phyloP scores from a whole-genome alignment of 2,113 vertebrate genomes.

The Pelusios castaneus region DNA sequence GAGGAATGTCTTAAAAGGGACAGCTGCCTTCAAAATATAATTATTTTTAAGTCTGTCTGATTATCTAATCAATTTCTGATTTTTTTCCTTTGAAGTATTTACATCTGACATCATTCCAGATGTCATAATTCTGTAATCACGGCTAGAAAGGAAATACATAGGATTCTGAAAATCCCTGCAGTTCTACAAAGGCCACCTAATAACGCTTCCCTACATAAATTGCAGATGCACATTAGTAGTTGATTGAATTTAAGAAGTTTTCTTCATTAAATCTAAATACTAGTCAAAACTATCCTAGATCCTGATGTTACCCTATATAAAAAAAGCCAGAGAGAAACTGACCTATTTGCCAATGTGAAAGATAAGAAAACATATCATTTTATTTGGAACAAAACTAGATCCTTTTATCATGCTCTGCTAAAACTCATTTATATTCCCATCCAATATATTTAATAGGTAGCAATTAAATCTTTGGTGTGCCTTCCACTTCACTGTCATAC shows the following conservation, averaged over 20 bases:
- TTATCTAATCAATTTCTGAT: conserved; percentile 41
- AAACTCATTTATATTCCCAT: background rate
- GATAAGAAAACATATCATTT: background rate
- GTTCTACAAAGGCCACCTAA: background rate
- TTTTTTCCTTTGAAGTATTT: conserved; percentile 33
- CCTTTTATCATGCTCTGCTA: background rate
- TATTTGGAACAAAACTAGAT: background rate
- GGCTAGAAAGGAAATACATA: background rate
- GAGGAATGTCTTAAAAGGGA: conserved; percentile 37
- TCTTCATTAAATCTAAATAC: background rate
- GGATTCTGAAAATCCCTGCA: background rate
- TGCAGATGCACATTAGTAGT: conserved; percentile 15
- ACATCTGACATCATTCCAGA: background rate
- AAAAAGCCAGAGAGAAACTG: background rate
- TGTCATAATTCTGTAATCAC: conserved; percentile 3
- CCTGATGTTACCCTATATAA: background rate
- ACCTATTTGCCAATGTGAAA: background rate
- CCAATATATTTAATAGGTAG: background rate
- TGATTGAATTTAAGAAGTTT: conserved; percentile 18
- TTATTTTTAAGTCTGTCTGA: background rate
- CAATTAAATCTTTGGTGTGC: background rate
- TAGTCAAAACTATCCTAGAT: conserved; percentile 2
- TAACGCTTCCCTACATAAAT: background rate
- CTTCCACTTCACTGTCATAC: background rate
- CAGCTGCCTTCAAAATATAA: conserved; percentile 48